A percentile compares a stretch with the other conserved stretches of the same genome.
Conservation (phyloP, 2,888 invertebrate genomes). For the Cheilosia impressa region DNA sequence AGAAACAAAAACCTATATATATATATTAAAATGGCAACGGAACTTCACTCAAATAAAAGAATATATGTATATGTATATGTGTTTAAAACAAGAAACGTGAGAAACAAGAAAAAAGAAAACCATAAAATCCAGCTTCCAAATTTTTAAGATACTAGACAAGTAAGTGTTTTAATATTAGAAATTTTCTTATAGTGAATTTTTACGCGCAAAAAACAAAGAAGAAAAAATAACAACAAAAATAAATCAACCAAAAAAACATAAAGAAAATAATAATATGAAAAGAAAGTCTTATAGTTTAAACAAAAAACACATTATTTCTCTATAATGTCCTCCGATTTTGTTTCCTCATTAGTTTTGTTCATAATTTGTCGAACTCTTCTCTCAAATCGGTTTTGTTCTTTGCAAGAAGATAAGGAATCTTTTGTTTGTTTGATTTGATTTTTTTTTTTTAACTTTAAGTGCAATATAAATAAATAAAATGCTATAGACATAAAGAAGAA, state of each 20-base stretch:
- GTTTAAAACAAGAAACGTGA: slow-evolving; percentile 50
- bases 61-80: slow-evolving; percentile 53
- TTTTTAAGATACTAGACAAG: slow-evolving; percentile 78
- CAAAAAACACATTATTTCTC: slow-evolving; percentile 12
- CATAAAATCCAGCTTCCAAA: slow-evolving; percentile 77
- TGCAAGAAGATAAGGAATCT: neutral
- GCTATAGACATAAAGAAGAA: slow-evolving; percentile 24
- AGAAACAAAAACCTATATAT: slow-evolving; percentile 3
- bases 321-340: slow-evolving; percentile 26
- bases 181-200: slow-evolving; percentile 76
- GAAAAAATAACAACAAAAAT: slow-evolving; percentile 20
- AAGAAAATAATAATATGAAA: slow-evolving; percentile 25
- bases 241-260: slow-evolving; percentile 54
- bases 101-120: slow-evolving; percentile 49
- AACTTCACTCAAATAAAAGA: slow-evolving; percentile 45
- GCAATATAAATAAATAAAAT: slow-evolving; percentile 40
- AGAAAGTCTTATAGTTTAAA: slow-evolving; percentile 10
- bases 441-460: slow-evolving; percentile 51
- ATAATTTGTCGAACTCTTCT: neutral
- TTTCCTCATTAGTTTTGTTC: slow-evolving; percentile 8
- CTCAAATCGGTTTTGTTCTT: slow-evolving; percentile 22
- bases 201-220: slow-evolving; percentile 67
- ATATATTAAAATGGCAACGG: slow-evolving; percentile 21
- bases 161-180: slow-evolving; percentile 78
- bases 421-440: neutral